These are phyloP conservation scores for Acrobasis consociella DNA, from an alignment of 2,888 invertebrate species.

Conservation along the genomic window DNA sequence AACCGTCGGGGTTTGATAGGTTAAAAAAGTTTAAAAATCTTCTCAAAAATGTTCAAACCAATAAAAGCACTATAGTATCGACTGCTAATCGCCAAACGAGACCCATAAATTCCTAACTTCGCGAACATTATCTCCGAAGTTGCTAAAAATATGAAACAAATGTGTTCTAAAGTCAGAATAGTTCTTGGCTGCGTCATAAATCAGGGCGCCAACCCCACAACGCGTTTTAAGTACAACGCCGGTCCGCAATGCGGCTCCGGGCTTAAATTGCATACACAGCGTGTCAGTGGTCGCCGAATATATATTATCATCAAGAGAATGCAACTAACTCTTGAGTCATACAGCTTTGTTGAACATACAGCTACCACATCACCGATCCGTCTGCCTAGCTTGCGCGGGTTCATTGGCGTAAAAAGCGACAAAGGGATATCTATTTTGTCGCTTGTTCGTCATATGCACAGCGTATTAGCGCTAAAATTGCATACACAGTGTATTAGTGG, in stretches of 20 bases:
- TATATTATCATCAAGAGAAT: constrained; percentile 56
- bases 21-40: too few species aligned
- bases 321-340: constrained; percentile 38
- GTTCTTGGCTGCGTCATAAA: constrained; percentile 12
- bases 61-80: background rate
- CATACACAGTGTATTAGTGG: constrained; percentile 47
- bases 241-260: constrained; percentile 63
- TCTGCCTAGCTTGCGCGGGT: too few species aligned
- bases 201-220: constrained; percentile 29
- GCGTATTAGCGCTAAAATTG: constrained; percentile 55
- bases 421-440: too few species aligned
- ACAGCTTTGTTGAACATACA: background rate
- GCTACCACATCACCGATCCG: background rate
- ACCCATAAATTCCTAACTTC: background rate
- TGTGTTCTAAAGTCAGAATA: constrained; percentile 11
- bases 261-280: constrained; percentile 52
- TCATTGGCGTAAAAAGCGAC: too few species aligned
- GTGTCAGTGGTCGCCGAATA: constrained; percentile 44
- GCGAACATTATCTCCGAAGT: constrained; percentile 6
- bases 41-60: background rate
- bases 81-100: background rate
- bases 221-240: constrained; percentile 47
- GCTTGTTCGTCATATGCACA: too few species aligned
- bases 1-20: too few species aligned
- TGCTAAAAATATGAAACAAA: constrained; percentile 7